phyloP scores from a whole-genome alignment of 2,797 vertebrate genomes.

The Gymnopithys bicolor region DNA sequence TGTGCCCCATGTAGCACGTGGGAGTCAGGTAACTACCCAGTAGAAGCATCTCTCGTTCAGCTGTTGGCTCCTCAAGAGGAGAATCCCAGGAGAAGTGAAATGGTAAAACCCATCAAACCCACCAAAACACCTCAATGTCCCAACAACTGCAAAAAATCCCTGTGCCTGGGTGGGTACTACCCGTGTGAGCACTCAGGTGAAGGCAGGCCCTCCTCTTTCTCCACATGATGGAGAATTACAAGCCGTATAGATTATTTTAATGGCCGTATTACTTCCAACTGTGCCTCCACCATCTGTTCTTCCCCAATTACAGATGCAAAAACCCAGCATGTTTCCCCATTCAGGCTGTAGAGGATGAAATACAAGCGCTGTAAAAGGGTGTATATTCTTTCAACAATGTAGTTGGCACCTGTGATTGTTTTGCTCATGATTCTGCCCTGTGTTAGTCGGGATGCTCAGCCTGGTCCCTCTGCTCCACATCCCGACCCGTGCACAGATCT shows the following conservation, averaged over 20 bases:
- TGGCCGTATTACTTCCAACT: slow-evolving; percentile 76
- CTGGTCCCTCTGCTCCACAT: neutral
- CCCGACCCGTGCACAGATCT: fast-evolving
- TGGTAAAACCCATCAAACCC: neutral
- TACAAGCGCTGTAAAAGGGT: slow-evolving; percentile 69
- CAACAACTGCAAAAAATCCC: neutral
- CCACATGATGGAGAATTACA: slow-evolving; percentile 64
- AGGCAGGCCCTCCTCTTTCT: slow-evolving; percentile 52
- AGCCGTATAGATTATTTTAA: slow-evolving; percentile 81
- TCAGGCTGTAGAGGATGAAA: slow-evolving; percentile 79
- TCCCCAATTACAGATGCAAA: slow-evolving; percentile 79
- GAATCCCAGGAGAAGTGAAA: neutral
- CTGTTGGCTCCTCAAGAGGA: neutral
- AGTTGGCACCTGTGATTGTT: slow-evolving; percentile 61
- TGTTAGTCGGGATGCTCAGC: neutral
- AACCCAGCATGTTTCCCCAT: slow-evolving; percentile 79
- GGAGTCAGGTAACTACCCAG: neutral
- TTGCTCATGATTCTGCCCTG: neutral
- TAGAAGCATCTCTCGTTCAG: neutral
- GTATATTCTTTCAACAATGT: slow-evolving; percentile 72
- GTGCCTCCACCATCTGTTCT: slow-evolving; percentile 78
- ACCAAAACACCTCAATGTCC: neutral
- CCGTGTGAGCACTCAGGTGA: neutral
- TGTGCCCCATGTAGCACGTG: fast-evolving
- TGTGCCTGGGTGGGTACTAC: neutral